Evolutionary conservation across 2,113 vertebrate species (phyloP).

Genomic region (Ammodytes dubius): DNA sequence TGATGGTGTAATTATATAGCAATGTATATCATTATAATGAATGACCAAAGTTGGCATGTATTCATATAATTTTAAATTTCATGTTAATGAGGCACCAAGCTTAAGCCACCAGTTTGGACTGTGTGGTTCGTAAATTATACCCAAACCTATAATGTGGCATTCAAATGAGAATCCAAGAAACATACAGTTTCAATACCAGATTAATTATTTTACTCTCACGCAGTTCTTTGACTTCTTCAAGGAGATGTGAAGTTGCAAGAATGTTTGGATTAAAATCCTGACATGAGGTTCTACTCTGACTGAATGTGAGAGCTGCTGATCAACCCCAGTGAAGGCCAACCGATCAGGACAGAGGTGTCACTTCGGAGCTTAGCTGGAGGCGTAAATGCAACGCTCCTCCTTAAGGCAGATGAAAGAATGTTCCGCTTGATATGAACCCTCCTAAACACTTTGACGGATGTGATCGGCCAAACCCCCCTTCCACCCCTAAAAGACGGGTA

Average conservation of each 20-base stretch:
- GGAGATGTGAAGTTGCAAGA: slow-evolving; percentile 22
- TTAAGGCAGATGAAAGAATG: slow-evolving; percentile 77
- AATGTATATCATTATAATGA: not conserved
- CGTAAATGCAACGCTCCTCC: slow-evolving; percentile 66
- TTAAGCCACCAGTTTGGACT: not conserved
- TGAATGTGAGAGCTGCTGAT: slow-evolving; percentile 68
- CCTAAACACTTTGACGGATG: slow-evolving; percentile 74
- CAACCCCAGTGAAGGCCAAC: slow-evolving; percentile 69
- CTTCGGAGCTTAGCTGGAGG: slow-evolving; percentile 65
- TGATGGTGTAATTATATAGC: not conserved
- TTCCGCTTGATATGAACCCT: slow-evolving; percentile 69
- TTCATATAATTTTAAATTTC: not conserved
- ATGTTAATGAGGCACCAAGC: not conserved
- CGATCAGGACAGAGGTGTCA: slow-evolving; percentile 67
- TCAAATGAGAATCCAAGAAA: not conserved
- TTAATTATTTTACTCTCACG: slow-evolving; percentile 5
- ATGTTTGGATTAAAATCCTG: slow-evolving; percentile 63
- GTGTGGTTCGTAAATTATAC: not conserved
- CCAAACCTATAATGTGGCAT: not conserved
- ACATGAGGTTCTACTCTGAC: slow-evolving; percentile 69
- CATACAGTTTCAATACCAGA: slow-evolving; percentile 12
- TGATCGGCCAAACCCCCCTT: slow-evolving; percentile 65
- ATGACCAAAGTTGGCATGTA: not conserved
- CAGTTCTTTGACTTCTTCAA: slow-evolving; percentile 3
- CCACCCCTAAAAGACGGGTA: slow-evolving; percentile 46